Conservation (phyloP, 2,888 invertebrate species). For the Ethmia dodecea region DNA sequence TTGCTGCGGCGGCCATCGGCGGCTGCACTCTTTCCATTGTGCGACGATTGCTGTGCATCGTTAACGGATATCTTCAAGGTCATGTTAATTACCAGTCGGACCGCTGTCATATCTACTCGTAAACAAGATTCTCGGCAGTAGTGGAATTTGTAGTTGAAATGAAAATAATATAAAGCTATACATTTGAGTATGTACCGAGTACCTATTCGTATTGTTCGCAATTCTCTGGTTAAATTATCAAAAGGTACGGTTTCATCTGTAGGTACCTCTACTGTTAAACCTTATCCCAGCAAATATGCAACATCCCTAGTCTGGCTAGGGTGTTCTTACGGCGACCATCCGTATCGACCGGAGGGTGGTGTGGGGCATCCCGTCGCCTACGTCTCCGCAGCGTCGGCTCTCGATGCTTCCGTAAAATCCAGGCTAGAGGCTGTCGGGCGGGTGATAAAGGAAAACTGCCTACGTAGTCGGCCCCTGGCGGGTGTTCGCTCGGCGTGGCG, state of each 20-base stretch:
- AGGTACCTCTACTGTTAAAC: no score
- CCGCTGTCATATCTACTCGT: constrained; percentile 47
- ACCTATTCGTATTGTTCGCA: no score
- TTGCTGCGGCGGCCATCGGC: constrained; percentile 45
- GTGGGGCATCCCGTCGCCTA: constrained; percentile 68
- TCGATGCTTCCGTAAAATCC: constrained; percentile 66
- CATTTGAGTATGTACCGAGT: no score
- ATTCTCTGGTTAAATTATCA: no score
- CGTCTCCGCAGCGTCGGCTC: constrained; percentile 54
- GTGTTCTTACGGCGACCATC: constrained; percentile 68
- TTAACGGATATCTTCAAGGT: constrained; percentile 54
- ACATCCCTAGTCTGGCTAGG: constrained; percentile 33
- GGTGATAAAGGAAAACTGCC: constrained; percentile 73
- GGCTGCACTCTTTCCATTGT: constrained; percentile 60
- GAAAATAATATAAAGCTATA: no score
- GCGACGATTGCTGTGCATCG: constrained; percentile 37
- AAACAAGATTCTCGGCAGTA: constrained; percentile 32
- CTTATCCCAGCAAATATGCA: no score
- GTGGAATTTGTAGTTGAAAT: no score
- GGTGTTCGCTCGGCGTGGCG: constrained; percentile 59
- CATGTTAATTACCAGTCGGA: constrained; percentile 59
- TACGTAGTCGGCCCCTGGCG: constrained; percentile 70
- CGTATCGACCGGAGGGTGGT: constrained; percentile 72
- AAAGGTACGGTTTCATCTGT: no score
- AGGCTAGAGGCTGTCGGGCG: constrained; percentile 68